Evolutionary conservation across 2,113 vertebrate species (phyloP).

Genomic region (Channa maculata): DNA sequence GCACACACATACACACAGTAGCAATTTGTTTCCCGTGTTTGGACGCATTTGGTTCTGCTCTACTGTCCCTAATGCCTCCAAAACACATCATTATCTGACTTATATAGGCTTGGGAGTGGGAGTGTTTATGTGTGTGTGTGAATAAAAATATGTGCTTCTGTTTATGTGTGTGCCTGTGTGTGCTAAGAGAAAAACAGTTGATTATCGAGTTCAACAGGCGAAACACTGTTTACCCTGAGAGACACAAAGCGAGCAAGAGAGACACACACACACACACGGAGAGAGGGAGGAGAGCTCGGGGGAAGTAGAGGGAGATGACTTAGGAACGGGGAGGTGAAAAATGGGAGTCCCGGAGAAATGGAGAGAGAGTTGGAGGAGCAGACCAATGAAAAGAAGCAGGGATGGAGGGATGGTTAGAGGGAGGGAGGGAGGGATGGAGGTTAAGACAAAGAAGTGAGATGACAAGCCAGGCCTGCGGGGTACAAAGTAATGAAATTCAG

Average conservation of each 20-base stretch:
- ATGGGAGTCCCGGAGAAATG: constrained; percentile 67
- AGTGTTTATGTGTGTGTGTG: constrained; percentile 20
- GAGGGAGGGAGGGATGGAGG: constrained; percentile 39
- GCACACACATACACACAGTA: constrained; percentile 10
- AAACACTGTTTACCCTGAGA: constrained; percentile 80
- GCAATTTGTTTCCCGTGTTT: constrained; percentile 79
- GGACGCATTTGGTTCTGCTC: constrained; percentile 77
- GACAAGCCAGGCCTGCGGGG: constrained; percentile 76
- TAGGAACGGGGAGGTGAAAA: constrained; percentile 72
- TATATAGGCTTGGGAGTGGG: constrained; percentile 72
- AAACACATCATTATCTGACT: constrained; percentile 82
- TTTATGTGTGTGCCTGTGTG: constrained; percentile 1
- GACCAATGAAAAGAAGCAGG: constrained; percentile 56
- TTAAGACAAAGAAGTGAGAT: constrained; percentile 78
- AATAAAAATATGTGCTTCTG: constrained; percentile 5
- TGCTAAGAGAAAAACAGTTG: constrained; percentile 67
- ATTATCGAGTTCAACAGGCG: constrained; percentile 80
- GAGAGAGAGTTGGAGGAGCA: constrained; percentile 56
- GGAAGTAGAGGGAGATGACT: constrained; percentile 67
- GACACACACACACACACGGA: constrained; percentile 20
- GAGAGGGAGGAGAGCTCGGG: constrained; percentile 48
- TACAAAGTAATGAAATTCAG: constrained; percentile 77
- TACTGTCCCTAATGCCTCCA: constrained; percentile 74
- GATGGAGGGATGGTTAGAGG: constrained; percentile 68
- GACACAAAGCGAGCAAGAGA: constrained; percentile 63